These are phyloP conservation scores for Halyomorpha halys DNA, from an alignment of 1,140 invertebrate species.

Conservation along the genomic window DNA sequence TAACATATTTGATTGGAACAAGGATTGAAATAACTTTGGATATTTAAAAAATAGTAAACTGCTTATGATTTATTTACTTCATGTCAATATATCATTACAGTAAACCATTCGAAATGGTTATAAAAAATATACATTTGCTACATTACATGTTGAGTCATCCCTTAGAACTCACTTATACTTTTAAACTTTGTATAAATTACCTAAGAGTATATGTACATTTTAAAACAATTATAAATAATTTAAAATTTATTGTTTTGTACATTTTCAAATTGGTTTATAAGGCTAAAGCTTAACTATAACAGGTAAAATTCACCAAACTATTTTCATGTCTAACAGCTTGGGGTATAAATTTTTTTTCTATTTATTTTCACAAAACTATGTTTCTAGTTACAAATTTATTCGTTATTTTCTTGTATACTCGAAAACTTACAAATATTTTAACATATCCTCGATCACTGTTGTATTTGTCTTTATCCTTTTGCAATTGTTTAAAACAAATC, in stretches of 20 bases:
- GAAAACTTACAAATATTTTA: neutral
- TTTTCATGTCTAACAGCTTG: conserved; percentile 2
- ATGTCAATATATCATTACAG: neutral
- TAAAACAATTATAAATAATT: conserved; percentile 15
- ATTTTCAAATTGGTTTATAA: conserved; percentile 21
- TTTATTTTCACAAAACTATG: neutral
- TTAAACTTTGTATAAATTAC: conserved; percentile 10
- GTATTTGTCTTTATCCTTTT: no score
- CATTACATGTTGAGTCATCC: conserved; percentile 2
- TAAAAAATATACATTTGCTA: conserved; percentile 14
- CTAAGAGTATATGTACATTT: conserved; percentile 11
- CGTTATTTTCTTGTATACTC: neutral
- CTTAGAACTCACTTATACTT: neutral
- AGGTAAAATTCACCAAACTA: conserved; percentile 12
- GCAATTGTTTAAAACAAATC: conserved; percentile 3
- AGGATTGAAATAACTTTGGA: no score
- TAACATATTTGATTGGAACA: no score
- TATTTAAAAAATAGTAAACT: no score
- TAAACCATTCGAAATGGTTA: conserved; percentile 7
- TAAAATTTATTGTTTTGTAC: conserved; percentile 22
- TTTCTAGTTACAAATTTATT: neutral
- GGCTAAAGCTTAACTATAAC: conserved; percentile 11
- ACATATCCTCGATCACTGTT: neutral
- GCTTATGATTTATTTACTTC: neutral
- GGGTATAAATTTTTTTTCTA: neutral